Evolutionary conservation across 2,113 vertebrate genomes (phyloP).

Genomic region (Grammomys dolichurus): DNA sequence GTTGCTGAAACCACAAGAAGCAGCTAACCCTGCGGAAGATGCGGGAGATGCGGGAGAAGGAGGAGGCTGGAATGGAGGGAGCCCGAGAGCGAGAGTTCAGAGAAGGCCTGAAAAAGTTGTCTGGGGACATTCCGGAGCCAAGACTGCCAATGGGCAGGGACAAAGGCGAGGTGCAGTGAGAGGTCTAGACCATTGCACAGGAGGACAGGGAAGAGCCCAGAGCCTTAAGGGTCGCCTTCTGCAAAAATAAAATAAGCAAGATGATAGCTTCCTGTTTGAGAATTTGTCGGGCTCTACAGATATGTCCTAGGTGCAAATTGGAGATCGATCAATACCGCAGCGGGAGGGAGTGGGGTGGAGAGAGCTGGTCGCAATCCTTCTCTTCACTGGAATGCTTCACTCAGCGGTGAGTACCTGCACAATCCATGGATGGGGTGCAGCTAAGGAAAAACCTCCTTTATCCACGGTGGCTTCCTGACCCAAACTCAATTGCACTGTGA

Average conservation of each 20-base stretch:
- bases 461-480: accelerated
- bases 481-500: background rate
- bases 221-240: background rate
- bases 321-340: accelerated
- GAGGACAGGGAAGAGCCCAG: background rate
- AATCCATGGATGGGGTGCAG: too few relatives aligned
- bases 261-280: background rate
- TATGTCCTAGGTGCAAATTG: too few relatives aligned
- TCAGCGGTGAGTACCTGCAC: accelerated
- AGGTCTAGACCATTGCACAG: accelerated
- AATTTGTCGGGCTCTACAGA: background rate
- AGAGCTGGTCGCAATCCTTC: accelerated
- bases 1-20: background rate
- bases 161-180: background rate
- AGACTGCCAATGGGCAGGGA: background rate
- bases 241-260: background rate
- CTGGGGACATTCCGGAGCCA: too few relatives aligned
- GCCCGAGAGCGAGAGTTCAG: background rate
- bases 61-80: background rate
- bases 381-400: too few relatives aligned
- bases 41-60: background rate
- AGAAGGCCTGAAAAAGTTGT: background rate
- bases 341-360: too few relatives aligned
- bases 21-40: background rate
- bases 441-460: accelerated